A percentile compares a stretch with the other conserved stretches of the same genome.
phyloP scores from a whole-genome alignment of 2,888 invertebrate genomes.

The Pimpla rufipes region DNA sequence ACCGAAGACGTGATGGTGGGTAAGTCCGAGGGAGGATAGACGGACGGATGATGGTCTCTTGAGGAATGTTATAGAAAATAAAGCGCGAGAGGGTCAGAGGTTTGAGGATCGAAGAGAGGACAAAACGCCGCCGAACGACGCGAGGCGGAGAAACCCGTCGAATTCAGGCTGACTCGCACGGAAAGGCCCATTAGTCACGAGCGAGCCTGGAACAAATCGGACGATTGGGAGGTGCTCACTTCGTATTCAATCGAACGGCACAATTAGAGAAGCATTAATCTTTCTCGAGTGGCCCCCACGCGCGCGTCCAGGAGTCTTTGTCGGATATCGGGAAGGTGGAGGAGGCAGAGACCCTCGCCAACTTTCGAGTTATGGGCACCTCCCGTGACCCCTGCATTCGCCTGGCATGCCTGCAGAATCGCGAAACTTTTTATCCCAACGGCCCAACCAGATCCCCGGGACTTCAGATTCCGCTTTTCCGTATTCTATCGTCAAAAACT shows the following conservation, averaged over 20 bases:
- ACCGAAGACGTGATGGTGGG: too few relatives aligned
- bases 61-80: slow-evolving; percentile 6
- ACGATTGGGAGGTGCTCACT: slow-evolving; percentile 50
- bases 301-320: slow-evolving; percentile 48
- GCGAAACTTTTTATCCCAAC: slow-evolving; percentile 53
- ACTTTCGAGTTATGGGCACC: slow-evolving; percentile 53
- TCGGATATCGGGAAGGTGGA: slow-evolving; percentile 54
- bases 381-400: slow-evolving; percentile 8
- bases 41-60: background rate
- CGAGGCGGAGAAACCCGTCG: slow-evolving; percentile 39
- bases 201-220: slow-evolving; percentile 54
- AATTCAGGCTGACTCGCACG: slow-evolving; percentile 48
- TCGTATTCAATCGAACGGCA: slow-evolving; percentile 69
- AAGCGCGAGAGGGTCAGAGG: background rate
- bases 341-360: slow-evolving; percentile 49
- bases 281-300: slow-evolving; percentile 38
- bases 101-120: background rate
- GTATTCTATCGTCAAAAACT: slow-evolving; percentile 43
- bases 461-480: slow-evolving; percentile 21
- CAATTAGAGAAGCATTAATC: slow-evolving; percentile 69
- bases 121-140: slow-evolving; percentile 18
- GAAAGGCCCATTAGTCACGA: slow-evolving; percentile 65
- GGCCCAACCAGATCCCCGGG: background rate
- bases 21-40: background rate
- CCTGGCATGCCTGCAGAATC: slow-evolving; percentile 48